Evolutionary conservation across 1,140 invertebrate genomes (phyloP).

Genomic region (Eupeodes corollae): DNA sequence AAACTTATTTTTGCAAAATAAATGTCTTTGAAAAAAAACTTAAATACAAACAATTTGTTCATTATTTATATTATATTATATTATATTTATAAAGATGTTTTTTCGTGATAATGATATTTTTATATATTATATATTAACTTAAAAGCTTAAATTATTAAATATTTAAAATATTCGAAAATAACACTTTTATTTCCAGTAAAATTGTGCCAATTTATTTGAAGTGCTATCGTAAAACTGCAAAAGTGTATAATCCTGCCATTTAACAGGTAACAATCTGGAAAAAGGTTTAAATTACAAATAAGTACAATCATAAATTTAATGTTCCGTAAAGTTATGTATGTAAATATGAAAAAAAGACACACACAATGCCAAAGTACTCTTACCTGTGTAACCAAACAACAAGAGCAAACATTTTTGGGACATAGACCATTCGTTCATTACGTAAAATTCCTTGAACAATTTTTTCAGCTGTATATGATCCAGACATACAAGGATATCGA

Average conservation of each 20-base stretch:
- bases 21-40: no score
- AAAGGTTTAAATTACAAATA: background rate
- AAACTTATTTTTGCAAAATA: no score
- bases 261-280: slow-evolving; percentile 26
- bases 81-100: no score
- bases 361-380: background rate
- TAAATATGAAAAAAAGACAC: background rate
- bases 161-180: no score
- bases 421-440: slow-evolving; percentile 32
- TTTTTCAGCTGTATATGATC: slow-evolving; percentile 29
- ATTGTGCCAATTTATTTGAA: slow-evolving; percentile 27
- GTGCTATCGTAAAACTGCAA: slow-evolving; percentile 30
- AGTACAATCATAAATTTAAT: background rate
- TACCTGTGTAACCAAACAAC: slow-evolving; percentile 32
- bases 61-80: no score
- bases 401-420: slow-evolving; percentile 34
- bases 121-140: no score
- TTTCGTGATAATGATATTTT: no score
- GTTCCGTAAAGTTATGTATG: background rate
- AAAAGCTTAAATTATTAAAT: no score
- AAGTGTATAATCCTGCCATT: slow-evolving; percentile 34
- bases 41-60: no score
- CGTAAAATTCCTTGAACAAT: slow-evolving; percentile 28
- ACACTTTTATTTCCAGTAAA: slow-evolving; percentile 26
- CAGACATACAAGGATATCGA: slow-evolving; percentile 30